Evolutionary conservation across 2,113 vertebrate genomes (phyloP).

Genomic region (Otis tarda): DNA sequence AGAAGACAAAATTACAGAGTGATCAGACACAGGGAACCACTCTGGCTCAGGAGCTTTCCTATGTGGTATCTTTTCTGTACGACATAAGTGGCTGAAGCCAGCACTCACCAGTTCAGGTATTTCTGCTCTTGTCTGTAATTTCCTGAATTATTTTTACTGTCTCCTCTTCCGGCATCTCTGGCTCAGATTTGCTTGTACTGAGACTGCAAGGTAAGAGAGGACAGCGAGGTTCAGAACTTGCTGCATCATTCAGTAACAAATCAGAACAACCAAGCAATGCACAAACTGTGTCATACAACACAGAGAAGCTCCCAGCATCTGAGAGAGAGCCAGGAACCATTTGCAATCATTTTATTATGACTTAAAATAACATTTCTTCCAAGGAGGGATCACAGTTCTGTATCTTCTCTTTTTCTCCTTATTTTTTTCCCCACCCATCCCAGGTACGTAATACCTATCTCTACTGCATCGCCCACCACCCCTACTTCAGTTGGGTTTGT

Average conservation of each 20-base stretch:
- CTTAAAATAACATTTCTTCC: background rate
- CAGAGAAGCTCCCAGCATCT: background rate
- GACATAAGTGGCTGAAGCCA: background rate
- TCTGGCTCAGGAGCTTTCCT: background rate
- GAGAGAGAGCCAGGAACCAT: background rate
- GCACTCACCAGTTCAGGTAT: background rate
- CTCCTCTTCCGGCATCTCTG: background rate
- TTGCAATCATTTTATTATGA: background rate
- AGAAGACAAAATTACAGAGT: background rate
- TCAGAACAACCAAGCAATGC: background rate
- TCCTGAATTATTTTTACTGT: background rate
- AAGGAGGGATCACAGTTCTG: background rate
- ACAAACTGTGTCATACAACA: background rate
- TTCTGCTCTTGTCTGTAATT: background rate
- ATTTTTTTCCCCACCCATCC: background rate
- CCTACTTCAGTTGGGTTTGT: background rate
- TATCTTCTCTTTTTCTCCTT: background rate
- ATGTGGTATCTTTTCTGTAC: background rate
- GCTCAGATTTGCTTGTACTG: background rate
- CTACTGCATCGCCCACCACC: background rate
- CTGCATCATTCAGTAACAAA: fast-evolving
- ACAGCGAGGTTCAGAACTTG: background rate
- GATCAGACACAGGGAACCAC: background rate
- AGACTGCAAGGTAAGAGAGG: background rate
- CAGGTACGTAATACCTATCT: background rate